Evolutionary conservation across 2,797 vertebrate genomes (phyloP), one percentile per base, ranked within the genome.

Genomic region (Otolemur crassicaudatus): DNA sequence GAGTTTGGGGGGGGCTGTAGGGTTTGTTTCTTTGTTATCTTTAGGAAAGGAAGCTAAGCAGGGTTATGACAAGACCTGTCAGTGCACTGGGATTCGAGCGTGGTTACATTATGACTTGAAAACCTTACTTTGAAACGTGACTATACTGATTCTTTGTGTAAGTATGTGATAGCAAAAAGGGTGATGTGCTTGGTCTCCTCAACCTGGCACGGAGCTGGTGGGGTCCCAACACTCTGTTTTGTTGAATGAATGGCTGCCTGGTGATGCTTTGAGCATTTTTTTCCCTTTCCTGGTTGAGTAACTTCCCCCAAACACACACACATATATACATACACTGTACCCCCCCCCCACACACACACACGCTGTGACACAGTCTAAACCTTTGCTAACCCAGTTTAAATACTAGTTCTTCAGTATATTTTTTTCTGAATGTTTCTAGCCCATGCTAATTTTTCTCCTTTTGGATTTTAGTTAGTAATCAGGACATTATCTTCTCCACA

Each of bases 51-150:
- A 79, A 69, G 20, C 4, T 67, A 94, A 69, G 20, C 0, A 23
- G 10, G 22, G 13, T 76, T 76, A 89, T 67, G 37, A 56, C 70
- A 87, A 90, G 61, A 25, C 89, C 43, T 70, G 37, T 73, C 46
- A 56, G 3, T 27, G 31, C 61, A 40, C 23, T 80, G 56, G 29
- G 75, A 89, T 91, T 94, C 2, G 1, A 85, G 20, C 34, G 40
- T 12, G n/a, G 69, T 58, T 58, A 37, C 25, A 29, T 67, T 77
- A 63, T 25, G n/a, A 87, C 76, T 72, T 91, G 46, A 72, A 89
- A 95, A 73, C 34, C 77, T 67, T 34, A 89, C 17, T 65, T 92
- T 75, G 43, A 67, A 93, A 93, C 23, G 46, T 49, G 86, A 92
- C 80, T 92, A 43, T 49, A 29, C 7, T 67, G 90, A 76, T 27